Evolutionary conservation across 2,113 vertebrate genomes (phyloP).

Genomic region (Petrocephalus zakoni): DNA sequence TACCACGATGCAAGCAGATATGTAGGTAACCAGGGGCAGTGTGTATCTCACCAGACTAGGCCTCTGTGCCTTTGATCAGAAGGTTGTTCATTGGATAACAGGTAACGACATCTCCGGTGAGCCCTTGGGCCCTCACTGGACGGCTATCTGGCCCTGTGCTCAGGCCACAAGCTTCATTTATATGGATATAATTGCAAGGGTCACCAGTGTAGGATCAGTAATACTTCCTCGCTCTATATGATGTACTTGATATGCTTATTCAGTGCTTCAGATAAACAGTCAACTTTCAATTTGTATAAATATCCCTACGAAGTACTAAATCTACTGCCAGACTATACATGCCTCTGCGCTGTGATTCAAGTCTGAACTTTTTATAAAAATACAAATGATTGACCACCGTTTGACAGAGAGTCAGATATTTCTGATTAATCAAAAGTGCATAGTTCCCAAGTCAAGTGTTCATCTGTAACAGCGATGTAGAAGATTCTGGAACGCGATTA

Average conservation of each 20-base stretch:
- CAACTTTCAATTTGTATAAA: not conserved
- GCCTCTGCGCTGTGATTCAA: not conserved
- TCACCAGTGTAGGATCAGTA: not conserved
- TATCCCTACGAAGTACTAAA: not conserved
- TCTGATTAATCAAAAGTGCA: conserved; percentile 1
- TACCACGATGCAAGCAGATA: not conserved
- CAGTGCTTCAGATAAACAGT: not conserved
- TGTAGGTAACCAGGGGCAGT: not conserved
- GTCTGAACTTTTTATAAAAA: not conserved
- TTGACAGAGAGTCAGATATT: conserved; percentile 9
- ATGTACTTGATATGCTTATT: not conserved
- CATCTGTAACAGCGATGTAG: conserved; percentile 1
- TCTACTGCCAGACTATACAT: not conserved
- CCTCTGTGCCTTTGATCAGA: not conserved
- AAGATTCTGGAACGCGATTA: not conserved
- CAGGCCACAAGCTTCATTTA: not conserved
- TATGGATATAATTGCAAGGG: not conserved
- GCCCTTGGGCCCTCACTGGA: not conserved
- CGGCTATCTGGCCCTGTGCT: not conserved
- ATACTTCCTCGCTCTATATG: not conserved
- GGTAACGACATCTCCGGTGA: not conserved
- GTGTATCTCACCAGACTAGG: too few relatives aligned
- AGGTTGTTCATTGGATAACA: not conserved
- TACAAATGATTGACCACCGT: not conserved
- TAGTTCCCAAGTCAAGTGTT: conserved; percentile 4